Conservation (phyloP, 1,140 invertebrate genomes). For the Elymnias hypermnestra region DNA sequence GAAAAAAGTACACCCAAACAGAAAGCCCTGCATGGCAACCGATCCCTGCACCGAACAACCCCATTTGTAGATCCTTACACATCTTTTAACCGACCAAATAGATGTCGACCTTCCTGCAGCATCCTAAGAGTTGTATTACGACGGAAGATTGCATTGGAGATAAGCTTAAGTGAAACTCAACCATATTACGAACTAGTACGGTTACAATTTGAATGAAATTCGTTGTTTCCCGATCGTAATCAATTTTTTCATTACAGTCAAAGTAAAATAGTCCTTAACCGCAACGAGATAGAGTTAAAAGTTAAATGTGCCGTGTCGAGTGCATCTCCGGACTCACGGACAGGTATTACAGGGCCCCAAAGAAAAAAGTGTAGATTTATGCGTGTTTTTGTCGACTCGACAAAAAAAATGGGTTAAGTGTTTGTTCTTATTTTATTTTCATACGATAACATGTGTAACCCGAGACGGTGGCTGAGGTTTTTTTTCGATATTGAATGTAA, state of each 20-base stretch:
- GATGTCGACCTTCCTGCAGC: neutral
- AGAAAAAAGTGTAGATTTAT: conserved; percentile 44
- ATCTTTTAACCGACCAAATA: neutral
- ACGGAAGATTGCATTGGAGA: neutral
- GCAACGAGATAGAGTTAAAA: conserved; percentile 4
- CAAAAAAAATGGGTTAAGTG: conserved; percentile 59
- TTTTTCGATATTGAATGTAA: conserved; percentile 2
- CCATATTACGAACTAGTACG: too few relatives aligned
- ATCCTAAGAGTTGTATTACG: neutral
- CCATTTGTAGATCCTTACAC: neutral
- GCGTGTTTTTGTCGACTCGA: conserved; percentile 39
- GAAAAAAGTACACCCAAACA: neutral
- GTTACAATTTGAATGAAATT: conserved; percentile 4
- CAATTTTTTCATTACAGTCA: conserved; percentile 12
- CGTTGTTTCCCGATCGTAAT: conserved; percentile 22
- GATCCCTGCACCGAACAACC: neutral
- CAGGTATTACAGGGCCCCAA: conserved; percentile 36
- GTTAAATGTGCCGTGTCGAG: conserved; percentile 13
- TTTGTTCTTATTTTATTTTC: conserved; percentile 48
- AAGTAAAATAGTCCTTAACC: conserved; percentile 9
- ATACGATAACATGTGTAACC: conserved; percentile 44
- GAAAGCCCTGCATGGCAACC: conserved; percentile 6
- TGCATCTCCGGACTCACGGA: conserved; percentile 27
- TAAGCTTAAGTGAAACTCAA: too few relatives aligned
- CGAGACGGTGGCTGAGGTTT: conserved; percentile 23